These are phyloP conservation scores for Trissolcus basalis DNA, from an alignment of 1,140 invertebrate species.

Conservation along the genomic window DNA sequence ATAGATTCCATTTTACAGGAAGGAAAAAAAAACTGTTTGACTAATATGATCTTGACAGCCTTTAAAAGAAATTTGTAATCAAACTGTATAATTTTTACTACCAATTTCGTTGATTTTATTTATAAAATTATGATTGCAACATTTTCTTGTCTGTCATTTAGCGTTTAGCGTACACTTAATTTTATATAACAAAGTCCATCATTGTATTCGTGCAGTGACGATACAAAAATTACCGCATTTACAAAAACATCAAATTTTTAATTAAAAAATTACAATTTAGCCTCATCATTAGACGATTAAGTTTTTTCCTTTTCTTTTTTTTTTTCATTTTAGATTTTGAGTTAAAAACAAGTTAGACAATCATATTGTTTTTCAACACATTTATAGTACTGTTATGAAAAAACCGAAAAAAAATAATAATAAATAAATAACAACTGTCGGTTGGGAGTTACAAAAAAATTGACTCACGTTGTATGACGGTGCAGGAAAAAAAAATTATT, in stretches of 20 bases:
- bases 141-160: background rate
- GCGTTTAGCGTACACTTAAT: background rate
- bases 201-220: conserved; percentile 22
- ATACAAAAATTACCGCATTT: conserved; percentile 25
- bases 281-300: conserved; percentile 10
- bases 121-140: no score
- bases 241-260: conserved; percentile 23
- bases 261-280: conserved; percentile 15
- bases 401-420: conserved; percentile 3
- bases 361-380: background rate
- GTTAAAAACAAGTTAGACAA: background rate
- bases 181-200: conserved; percentile 1
- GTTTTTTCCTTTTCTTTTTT: conserved; percentile 11
- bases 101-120: no score
- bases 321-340: no score
- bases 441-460: no score
- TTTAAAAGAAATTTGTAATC: no score
- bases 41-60: no score
- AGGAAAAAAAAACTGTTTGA: no score
- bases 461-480: no score
- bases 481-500: no score
- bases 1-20: no score
- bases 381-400: background rate
- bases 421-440: no score
- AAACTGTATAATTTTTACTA: background rate